A percentile compares a stretch with the other conserved stretches of the same genome.
phyloP scores from a whole-genome alignment of 2,113 vertebrate species.

The Gadus chalcogrammus region DNA sequence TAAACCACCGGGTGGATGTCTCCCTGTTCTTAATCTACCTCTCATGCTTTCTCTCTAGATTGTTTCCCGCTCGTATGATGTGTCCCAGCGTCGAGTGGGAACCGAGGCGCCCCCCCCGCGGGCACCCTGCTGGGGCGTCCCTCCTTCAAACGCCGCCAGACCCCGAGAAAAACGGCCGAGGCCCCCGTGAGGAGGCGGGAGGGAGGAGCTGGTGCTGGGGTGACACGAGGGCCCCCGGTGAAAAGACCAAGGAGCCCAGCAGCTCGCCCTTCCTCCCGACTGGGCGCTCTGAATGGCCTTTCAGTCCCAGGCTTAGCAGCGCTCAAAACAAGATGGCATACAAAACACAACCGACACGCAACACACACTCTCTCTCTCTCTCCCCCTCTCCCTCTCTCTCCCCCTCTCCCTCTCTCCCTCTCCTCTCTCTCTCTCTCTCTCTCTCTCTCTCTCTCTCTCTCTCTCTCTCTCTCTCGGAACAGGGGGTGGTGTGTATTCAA shows the following conservation, averaged over 20 bases:
- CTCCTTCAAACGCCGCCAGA: constrained; percentile 58
- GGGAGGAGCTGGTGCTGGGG: constrained; percentile 48
- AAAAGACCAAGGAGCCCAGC: constrained; percentile 36
- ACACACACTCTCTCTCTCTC: too few relatives aligned
- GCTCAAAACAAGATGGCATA: constrained; percentile 57
- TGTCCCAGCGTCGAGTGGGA: constrained; percentile 50
- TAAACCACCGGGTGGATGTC: background rate
- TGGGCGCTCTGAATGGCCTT: constrained; percentile 70
- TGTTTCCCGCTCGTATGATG: constrained; percentile 58
- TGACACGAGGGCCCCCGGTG: background rate
- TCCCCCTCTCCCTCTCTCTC: too few relatives aligned
- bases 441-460: too few relatives aligned
- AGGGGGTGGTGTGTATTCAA: too few relatives aligned
- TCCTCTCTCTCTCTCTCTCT: too few relatives aligned
- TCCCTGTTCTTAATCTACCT: constrained; percentile 62
- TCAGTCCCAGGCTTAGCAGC: constrained; percentile 54
- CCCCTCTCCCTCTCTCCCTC: too few relatives aligned
- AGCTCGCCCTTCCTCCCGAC: constrained; percentile 49
- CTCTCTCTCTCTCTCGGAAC: too few relatives aligned
- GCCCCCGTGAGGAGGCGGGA: constrained; percentile 54
- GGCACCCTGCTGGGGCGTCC: constrained; percentile 62
- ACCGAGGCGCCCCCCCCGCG: constrained; percentile 27
- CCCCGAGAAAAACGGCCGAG: constrained; percentile 55
- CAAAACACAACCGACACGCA: constrained; percentile 49
- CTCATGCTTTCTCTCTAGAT: constrained; percentile 50